These are phyloP conservation scores for Acromyrmex heyeri DNA, from an alignment of 1,140 invertebrate species.

Conservation along the genomic window DNA sequence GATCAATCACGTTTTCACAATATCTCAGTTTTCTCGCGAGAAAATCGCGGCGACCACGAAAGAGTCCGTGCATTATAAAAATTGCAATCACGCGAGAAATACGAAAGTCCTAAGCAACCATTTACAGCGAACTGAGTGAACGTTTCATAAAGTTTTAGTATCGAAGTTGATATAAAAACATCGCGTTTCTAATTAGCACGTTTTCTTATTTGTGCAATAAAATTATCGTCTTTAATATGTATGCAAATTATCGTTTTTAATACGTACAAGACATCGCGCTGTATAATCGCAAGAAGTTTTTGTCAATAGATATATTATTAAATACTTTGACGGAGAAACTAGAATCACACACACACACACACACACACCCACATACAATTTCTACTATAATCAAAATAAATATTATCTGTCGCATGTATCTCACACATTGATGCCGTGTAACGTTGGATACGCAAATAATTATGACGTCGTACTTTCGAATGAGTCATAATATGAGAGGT, in stretches of 20 bases:
- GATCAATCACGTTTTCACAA: slow-evolving; percentile 50
- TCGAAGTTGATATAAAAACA: not conserved
- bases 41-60: slow-evolving; percentile 18
- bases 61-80: slow-evolving; percentile 16
- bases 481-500: slow-evolving; percentile 25
- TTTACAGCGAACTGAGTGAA: not conserved
- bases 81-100: not conserved
- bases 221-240: not conserved
- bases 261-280: too few relatives aligned
- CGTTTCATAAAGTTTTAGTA: slow-evolving; percentile 16
- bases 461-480: slow-evolving; percentile 27
- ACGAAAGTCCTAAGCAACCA: not conserved
- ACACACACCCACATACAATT: not conserved
- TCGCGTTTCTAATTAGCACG: not conserved
- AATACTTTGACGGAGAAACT: not conserved
- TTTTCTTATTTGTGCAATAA: not conserved
- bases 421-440: not conserved
- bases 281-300: not conserved
- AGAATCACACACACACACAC: not conserved
- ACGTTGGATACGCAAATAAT: slow-evolving; percentile 5
- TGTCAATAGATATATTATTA: not conserved
- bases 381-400: not conserved
- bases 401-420: not conserved
- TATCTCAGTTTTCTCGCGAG: slow-evolving; percentile 1
- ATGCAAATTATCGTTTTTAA: not conserved